Conservation (phyloP, 2,797 vertebrate genomes). For the Crotalus adamanteus region DNA sequence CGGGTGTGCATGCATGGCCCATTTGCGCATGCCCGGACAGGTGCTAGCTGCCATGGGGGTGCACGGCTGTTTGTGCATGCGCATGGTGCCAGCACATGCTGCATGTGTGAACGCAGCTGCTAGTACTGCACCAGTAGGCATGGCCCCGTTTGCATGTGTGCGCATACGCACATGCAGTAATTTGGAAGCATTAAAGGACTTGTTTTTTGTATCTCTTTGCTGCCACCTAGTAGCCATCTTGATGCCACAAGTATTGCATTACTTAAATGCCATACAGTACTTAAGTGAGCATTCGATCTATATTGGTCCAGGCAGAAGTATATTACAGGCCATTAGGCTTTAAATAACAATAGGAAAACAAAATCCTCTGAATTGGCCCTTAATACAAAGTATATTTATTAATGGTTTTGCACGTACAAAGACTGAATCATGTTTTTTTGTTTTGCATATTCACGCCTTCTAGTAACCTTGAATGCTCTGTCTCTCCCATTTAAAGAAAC, state of each 20-base stretch:
- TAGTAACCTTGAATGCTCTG: neutral
- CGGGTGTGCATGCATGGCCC: no score
- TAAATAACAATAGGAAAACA: neutral
- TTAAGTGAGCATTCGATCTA: neutral
- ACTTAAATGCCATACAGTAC: neutral
- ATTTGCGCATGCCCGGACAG: fast-evolving
- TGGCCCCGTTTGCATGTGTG: no score
- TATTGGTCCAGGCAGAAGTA: neutral
- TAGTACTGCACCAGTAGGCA: no score
- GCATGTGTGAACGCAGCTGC: no score
- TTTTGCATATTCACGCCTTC: neutral
- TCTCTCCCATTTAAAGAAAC: neutral
- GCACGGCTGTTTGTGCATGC: no score
- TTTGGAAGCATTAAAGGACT: neutral
- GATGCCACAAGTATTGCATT: neutral
- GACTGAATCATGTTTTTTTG: neutral
- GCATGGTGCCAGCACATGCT: no score
- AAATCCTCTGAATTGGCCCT: neutral
- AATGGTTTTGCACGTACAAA: neutral
- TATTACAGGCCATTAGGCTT: neutral
- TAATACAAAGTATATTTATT: neutral
- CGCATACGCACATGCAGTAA: no score
- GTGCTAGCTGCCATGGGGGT: no score
- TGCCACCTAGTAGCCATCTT: neutral
- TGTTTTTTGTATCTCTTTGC: neutral